Evolutionary conservation across 2,797 vertebrate species (phyloP).

Genomic region (Craterocephalus amniculus): DNA sequence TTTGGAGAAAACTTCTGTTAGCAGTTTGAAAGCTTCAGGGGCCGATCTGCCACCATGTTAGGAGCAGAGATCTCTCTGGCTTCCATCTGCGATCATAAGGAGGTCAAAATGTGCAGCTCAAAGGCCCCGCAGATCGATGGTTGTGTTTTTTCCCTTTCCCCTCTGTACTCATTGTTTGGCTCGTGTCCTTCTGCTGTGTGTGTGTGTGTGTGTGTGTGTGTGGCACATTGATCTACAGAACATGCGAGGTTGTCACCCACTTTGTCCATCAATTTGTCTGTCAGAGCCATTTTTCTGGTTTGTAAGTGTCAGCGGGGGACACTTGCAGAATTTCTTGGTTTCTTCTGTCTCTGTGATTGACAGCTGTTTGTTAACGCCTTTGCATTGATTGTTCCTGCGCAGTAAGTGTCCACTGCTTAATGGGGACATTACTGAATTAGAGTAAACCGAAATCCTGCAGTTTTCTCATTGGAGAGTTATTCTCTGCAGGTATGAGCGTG

Average conservation of each 20-base stretch:
- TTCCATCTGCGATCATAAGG: constrained; percentile 16
- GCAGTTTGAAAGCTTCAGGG: neutral
- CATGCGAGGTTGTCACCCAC: constrained; percentile 56
- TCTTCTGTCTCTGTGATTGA: constrained; percentile 34
- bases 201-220: constrained; percentile 12
- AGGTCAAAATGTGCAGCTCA: constrained; percentile 39
- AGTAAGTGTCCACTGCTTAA: constrained; percentile 6
- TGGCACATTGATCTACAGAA: constrained; percentile 51
- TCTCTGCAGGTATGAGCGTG: constrained; percentile 37
- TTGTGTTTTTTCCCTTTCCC: constrained; percentile 24
- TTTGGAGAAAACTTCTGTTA: neutral
- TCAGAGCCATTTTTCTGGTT: constrained; percentile 59
- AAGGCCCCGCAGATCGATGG: constrained; percentile 51
- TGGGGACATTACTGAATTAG: constrained; percentile 25
- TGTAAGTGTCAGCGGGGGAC: constrained; percentile 44
- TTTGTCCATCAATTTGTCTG: constrained; percentile 54
- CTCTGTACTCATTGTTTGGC: constrained; percentile 16
- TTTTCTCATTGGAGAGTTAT: constrained; percentile 21
- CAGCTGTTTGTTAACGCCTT: constrained; percentile 35
- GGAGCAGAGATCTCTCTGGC: constrained; percentile 21
- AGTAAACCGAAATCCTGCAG: constrained; percentile 47
- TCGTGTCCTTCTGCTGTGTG: constrained; percentile 6
- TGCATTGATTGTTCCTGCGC: constrained; percentile 47
- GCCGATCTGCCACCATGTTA: neutral
- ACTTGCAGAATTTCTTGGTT: constrained; percentile 26